A percentile compares a stretch with the other conserved stretches of the same genome.
These are phyloP conservation scores for Cremastinae sp. DNA, from an alignment of 2,888 invertebrate species.

Conservation along the genomic window DNA sequence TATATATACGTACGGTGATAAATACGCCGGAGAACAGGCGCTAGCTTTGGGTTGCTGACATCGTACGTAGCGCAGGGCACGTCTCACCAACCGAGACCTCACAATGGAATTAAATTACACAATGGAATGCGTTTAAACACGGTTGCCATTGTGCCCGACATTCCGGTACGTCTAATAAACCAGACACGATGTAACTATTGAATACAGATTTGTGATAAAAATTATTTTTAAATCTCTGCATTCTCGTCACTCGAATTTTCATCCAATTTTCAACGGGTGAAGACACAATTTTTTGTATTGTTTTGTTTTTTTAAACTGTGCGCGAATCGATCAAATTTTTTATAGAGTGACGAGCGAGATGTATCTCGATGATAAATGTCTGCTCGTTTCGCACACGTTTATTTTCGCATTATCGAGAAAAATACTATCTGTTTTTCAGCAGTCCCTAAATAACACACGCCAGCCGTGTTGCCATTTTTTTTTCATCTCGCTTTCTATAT, in stretches of 20 bases:
- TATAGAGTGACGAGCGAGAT: not conserved
- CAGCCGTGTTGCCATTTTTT: too few species aligned
- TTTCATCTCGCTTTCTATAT: not conserved
- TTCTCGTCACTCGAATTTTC: too few species aligned
- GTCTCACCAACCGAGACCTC: conserved; percentile 61
- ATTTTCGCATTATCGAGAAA: conserved; percentile 73
- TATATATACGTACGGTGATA: conserved; percentile 66
- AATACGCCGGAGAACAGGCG: conserved; percentile 9
- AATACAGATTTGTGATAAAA: not conserved
- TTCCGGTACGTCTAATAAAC: too few species aligned
- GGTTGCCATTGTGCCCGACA: too few species aligned
- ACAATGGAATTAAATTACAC: conserved; percentile 75
- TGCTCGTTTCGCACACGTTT: conserved; percentile 60
- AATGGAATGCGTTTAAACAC: conserved; percentile 65
- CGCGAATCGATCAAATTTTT: conserved; percentile 1
- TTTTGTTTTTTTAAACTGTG: too few species aligned
- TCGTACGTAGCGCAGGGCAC: conserved; percentile 25
- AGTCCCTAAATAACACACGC: too few species aligned
- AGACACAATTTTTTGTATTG: too few species aligned
- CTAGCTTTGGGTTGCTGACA: conserved; percentile 8
- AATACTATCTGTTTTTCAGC: conserved; percentile 14
- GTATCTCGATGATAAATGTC: conserved; percentile 68
- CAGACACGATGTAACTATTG: too few species aligned
- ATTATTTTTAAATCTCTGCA: conserved; percentile 9
- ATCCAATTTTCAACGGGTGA: too few species aligned